Percentiles rank a stretch among this genome's conserved stretches.
Conservation (phyloP, 1,140 invertebrate species). For the Zeugodacus cucurbitae region DNA sequence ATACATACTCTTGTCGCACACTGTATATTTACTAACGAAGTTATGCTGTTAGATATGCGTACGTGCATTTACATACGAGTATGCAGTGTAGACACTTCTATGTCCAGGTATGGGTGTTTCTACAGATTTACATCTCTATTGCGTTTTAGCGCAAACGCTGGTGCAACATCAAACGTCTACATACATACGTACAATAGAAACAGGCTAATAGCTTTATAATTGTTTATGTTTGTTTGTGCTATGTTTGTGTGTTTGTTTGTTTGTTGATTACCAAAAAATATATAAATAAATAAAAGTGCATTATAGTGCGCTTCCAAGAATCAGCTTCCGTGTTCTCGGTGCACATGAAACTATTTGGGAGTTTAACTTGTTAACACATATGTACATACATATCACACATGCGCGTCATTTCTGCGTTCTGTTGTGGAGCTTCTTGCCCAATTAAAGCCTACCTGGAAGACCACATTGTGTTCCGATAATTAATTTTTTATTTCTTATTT, state of each 20-base stretch:
- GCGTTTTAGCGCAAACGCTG: background rate
- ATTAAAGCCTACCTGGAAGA: background rate
- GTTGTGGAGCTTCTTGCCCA: background rate
- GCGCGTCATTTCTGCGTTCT: background rate
- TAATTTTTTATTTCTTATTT: no score
- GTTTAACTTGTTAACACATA: background rate
- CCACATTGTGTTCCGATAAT: background rate
- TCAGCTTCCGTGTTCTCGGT: background rate
- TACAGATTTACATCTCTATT: background rate
- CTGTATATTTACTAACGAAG: background rate
- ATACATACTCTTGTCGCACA: no score
- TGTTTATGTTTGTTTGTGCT: background rate
- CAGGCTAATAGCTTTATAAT: background rate
- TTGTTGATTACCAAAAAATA: background rate
- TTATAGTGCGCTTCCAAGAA: background rate
- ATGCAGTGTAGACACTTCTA: no score
- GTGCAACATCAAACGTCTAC: no score
- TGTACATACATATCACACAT: background rate
- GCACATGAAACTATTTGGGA: background rate
- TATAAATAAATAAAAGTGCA: constrained; percentile 12
- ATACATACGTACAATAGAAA: no score
- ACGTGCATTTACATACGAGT: background rate
- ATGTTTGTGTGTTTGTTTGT: background rate
- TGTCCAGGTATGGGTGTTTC: background rate
- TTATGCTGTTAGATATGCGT: background rate